Conservation (phyloP, 2,797 vertebrate genomes). For the Megalops cyprinoides region DNA sequence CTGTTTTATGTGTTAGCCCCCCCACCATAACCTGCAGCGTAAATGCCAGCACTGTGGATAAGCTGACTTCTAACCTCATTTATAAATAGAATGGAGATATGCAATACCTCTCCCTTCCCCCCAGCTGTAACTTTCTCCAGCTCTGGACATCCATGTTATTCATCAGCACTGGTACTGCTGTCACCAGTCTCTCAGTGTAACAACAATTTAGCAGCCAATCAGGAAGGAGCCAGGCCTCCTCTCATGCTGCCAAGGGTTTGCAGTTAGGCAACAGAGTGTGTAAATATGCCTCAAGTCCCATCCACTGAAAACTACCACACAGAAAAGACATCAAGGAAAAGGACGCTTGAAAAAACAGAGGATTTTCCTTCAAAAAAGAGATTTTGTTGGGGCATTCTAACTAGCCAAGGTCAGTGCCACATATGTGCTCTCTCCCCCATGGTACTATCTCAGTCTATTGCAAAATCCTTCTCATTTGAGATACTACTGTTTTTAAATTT, state of each 20-base stretch:
- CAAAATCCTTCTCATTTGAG: too few species aligned
- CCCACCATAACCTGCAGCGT: conserved; percentile 62
- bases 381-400: conserved; percentile 80
- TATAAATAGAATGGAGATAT: conserved; percentile 90
- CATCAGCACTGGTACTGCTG: conserved; percentile 61
- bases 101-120: conserved; percentile 69
- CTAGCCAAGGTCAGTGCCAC: conserved; percentile 83
- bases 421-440: neutral
- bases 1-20: conserved; percentile 11
- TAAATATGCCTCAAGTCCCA: conserved; percentile 59
- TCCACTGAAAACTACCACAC: conserved; percentile 54
- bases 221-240: conserved; percentile 52
- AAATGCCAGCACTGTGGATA: conserved; percentile 67
- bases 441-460: neutral
- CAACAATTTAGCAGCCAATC: conserved; percentile 55
- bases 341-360: conserved; percentile 63
- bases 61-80: conserved; percentile 71
- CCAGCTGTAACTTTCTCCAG: conserved; percentile 66
- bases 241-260: conserved; percentile 51
- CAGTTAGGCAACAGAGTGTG: conserved; percentile 49
- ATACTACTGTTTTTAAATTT: too few species aligned
- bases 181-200: conserved; percentile 48
- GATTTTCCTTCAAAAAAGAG: conserved; percentile 70
- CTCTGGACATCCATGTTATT: conserved; percentile 58
- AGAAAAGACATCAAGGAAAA: conserved; percentile 66